A percentile compares a stretch with the other conserved stretches of the same genome.
Evolutionary conservation across 2,888 invertebrate genomes (phyloP).

Genomic region (Steinernema hermaphroditum): DNA sequence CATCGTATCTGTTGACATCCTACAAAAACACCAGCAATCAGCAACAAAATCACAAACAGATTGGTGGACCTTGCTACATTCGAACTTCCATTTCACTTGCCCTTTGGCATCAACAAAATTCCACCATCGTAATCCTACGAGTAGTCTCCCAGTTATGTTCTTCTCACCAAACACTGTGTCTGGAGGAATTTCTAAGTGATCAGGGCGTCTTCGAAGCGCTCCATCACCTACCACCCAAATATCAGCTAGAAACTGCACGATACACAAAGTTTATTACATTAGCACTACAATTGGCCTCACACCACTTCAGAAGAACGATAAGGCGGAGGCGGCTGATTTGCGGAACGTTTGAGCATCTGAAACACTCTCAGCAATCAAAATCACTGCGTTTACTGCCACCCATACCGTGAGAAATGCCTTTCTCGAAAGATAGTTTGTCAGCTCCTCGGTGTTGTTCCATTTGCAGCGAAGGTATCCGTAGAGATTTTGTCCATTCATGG

Average conservation of each 20-base stretch:
- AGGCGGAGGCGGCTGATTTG: slow-evolving; percentile 28
- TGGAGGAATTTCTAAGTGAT: too few species aligned
- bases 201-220: too few species aligned
- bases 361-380: not conserved
- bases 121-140: slow-evolving; percentile 98
- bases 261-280: too few species aligned
- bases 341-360: slow-evolving; percentile 36
- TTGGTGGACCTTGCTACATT: slow-evolving; percentile 80
- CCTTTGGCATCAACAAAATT: slow-evolving; percentile 98
- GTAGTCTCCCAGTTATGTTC: slow-evolving; percentile 87
- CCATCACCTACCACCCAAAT: too few species aligned
- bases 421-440: slow-evolving; percentile 61
- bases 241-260: too few species aligned
- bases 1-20: slow-evolving; percentile 66
- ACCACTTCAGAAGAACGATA: not conserved
- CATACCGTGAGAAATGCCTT: slow-evolving; percentile 54
- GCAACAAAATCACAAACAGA: not conserved
- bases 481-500: slow-evolving; percentile 87
- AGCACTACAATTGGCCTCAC: not conserved
- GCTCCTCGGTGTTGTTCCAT: slow-evolving; percentile 61
- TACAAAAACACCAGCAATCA: slow-evolving; percentile 34
- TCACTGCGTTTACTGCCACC: not conserved
- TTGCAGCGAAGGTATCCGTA: slow-evolving; percentile 83
- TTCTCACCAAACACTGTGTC: too few species aligned
- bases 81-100: slow-evolving; percentile 95